Base-by-base conservation (phyloP, 2,888 invertebrate genomes). In the Polydrusus tereticollis region DNA sequence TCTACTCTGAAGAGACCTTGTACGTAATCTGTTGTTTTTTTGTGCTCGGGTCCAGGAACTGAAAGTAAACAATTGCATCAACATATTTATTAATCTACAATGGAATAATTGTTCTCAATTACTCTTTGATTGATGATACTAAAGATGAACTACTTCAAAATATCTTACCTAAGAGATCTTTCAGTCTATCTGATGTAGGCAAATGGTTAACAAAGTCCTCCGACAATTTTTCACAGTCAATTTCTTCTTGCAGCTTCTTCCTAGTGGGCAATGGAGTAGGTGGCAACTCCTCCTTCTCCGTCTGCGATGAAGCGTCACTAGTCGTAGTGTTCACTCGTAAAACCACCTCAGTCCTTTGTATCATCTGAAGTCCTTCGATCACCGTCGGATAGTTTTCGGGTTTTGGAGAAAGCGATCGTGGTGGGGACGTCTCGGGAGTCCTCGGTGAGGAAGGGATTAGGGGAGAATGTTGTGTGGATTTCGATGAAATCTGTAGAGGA, bases 141-240 rank as follows among this genome's bases (percentile, higher is more conserved):
- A n/a, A n/a, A n/a, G n/a, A n/a, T 29, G 23, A 33, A 14, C 29
- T 8, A 10, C 14, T 20, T 2, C 38, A 5, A 36, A 21, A 10
- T 57, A 16, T 41, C 84, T 85, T 80, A 89, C 89, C 88, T 80
- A 91, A 85, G 76, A 93, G 88, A 74, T 89, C 89, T 82, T 91
- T 89, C 69, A 93, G 88, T 80, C 90, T 90, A 80, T 92, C 92
- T 72, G 88, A 87, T 33, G 90, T 88, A 20, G 88, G 86, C 62
- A 92, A 85, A 78, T 91, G 89, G 80, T 87, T 89, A 69, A 90
- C 88, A 70, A 92, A 85, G 81, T 91, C 91, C 74, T 88, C 86
- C 50, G 90, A 89, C 75, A 93, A 86, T 79, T 90, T 88, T 81
- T 94, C 94, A 86, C 93, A 94, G 79, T 93, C 94, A 77, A 93